These are phyloP conservation scores for Climacteris rufus DNA, from an alignment of 2,113 vertebrate genomes.

Conservation along the genomic window DNA sequence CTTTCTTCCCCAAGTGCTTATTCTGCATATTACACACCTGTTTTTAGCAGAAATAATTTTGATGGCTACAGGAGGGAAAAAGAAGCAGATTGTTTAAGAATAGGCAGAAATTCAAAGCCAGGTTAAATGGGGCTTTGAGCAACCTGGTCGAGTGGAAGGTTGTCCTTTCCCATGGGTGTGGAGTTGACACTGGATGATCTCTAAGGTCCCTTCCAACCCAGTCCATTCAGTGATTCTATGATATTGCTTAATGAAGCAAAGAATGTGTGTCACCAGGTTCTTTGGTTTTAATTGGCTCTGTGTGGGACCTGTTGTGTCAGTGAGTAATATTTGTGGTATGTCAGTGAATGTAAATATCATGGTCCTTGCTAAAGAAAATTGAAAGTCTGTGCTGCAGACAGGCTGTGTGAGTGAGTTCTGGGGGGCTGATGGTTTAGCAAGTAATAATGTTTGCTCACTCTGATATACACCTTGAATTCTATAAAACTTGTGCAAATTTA, in stretches of 20 bases:
- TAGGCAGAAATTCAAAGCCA: neutral
- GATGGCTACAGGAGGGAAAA: neutral
- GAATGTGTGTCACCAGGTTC: neutral
- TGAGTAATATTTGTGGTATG: neutral
- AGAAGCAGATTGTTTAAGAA: neutral
- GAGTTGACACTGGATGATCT: neutral
- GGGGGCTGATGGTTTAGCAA: neutral
- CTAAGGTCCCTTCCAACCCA: neutral
- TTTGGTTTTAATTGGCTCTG: neutral
- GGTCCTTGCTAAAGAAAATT: neutral
- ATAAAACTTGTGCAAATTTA: conserved; percentile 13
- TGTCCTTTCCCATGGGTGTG: neutral
- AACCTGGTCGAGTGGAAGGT: neutral
- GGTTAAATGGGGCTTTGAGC: neutral
- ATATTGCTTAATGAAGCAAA: neutral
- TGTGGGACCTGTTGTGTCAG: neutral
- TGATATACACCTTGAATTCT: neutral
- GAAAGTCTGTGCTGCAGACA: neutral
- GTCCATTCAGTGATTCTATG: neutral
- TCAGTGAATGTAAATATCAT: neutral
- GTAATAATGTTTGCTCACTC: neutral
- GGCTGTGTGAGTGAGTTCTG: neutral
- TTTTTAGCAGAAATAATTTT: neutral
- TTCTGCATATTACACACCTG: neutral
- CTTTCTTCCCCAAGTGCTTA: neutral